A percentile compares a stretch with the other conserved stretches of the same genome.
Conservation (phyloP, 2,888 invertebrate species). For the Eudasyphora cyanicolor region DNA sequence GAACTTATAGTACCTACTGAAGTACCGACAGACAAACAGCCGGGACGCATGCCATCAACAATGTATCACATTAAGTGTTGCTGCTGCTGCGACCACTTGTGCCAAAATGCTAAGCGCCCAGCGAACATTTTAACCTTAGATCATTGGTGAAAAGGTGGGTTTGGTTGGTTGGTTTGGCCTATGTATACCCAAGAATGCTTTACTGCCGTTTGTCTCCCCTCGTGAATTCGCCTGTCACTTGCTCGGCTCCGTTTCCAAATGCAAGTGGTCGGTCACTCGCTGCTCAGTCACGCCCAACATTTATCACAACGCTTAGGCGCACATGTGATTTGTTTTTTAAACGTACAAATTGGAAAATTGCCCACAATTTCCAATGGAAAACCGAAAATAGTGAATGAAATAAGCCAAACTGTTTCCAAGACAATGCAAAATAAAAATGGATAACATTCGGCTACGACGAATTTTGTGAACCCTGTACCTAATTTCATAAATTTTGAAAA, state of each 20-base stretch:
- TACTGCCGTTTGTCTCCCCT: no score
- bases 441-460: neutral
- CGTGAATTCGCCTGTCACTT: conserved; percentile 2
- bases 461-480: neutral
- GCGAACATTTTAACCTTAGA: conserved; percentile 32
- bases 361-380: conserved; percentile 64
- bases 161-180: conserved; percentile 20
- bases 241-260: neutral
- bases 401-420: neutral
- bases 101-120: conserved; percentile 36
- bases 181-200: neutral
- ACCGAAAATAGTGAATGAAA: conserved; percentile 43
- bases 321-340: conserved; percentile 42
- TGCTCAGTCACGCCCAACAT: conserved; percentile 50
- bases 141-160: conserved; percentile 21
- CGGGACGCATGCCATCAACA: neutral
- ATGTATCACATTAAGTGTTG: conserved; percentile 21
- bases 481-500: neutral
- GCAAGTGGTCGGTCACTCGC: conserved; percentile 48
- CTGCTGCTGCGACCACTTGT: no score
- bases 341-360: conserved; percentile 70
- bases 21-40: neutral
- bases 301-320: conserved; percentile 13
- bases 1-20: no score
- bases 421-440: neutral